Conservation (phyloP, 1,140 invertebrate genomes). For the Pseudoatta argentina region DNA sequence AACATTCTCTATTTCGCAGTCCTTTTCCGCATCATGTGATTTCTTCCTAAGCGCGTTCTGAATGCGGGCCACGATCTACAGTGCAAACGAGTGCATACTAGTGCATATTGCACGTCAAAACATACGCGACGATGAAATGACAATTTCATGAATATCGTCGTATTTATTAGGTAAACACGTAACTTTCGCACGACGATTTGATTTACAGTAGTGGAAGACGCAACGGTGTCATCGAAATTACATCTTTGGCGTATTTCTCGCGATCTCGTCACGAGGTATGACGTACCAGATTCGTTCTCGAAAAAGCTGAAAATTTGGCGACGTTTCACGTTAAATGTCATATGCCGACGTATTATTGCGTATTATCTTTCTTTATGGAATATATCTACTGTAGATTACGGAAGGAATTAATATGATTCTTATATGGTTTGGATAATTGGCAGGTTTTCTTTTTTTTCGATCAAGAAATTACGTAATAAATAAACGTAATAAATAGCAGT, state of each 20-base stretch:
- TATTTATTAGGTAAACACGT: constrained; percentile 23
- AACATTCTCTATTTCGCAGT: too few species aligned
- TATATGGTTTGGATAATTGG: background rate
- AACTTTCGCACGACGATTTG: background rate
- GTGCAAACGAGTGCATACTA: too few species aligned
- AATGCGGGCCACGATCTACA: background rate
- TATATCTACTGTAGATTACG: background rate
- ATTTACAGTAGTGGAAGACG: background rate
- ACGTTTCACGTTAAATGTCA: constrained; percentile 12
- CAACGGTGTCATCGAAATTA: background rate
- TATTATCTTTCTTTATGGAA: background rate
- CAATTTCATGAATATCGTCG: constrained; percentile 67
- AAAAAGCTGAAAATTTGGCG: constrained; percentile 28
- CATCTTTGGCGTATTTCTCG: background rate
- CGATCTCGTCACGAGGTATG: constrained; percentile 59
- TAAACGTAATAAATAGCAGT: constrained; percentile 56
- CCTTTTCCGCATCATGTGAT: too few species aligned
- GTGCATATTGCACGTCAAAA: constrained; percentile 59
- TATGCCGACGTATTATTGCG: constrained; percentile 17
- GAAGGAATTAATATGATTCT: background rate
- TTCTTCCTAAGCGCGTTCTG: too few species aligned
- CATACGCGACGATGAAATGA: constrained; percentile 73
- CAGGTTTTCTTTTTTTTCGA: constrained; percentile 10
- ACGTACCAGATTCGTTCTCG: constrained; percentile 43
- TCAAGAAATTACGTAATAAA: constrained; percentile 67